Conservation (phyloP, 2,113 vertebrate genomes). For the Strix aluco region DNA sequence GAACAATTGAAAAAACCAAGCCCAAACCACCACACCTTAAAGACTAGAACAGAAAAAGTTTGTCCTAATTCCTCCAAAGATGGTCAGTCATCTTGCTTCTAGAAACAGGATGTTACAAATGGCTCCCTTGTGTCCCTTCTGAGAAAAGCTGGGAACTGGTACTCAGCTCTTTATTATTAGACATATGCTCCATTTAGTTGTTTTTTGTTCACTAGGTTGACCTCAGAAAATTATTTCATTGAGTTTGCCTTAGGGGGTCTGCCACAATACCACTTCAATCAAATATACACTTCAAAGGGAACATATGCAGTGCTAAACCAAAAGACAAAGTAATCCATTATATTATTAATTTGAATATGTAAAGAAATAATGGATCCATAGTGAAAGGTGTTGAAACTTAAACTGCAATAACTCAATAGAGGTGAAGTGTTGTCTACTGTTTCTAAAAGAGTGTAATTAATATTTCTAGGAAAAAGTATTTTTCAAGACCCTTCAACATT, state of each 20-base stretch:
- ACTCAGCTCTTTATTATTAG: neutral
- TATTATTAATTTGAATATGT: neutral
- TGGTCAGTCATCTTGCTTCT: neutral
- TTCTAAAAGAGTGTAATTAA: neutral
- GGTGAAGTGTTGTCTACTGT: neutral
- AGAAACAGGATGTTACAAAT: neutral
- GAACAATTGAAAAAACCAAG: neutral
- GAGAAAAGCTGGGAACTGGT: neutral
- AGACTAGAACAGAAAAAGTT: neutral
- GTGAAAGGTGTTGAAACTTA: neutral
- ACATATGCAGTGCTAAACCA: neutral
- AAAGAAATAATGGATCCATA: neutral
- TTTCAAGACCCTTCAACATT: neutral
- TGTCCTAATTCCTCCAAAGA: neutral
- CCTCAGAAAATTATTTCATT: slow-evolving; percentile 1
- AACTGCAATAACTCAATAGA: neutral
- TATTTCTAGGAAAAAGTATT: neutral
- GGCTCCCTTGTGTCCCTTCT: neutral
- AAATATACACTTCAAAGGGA: neutral
- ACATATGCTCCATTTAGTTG: neutral
- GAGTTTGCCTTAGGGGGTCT: neutral
- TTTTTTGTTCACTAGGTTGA: neutral
- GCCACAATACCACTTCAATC: neutral
- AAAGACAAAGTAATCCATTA: neutral
- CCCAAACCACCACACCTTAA: neutral